A percentile compares a stretch with the other conserved stretches of the same genome.
phyloP scores from a whole-genome alignment of 2,888 invertebrate species.

The Pseudococcus jackbeardsleyi region DNA sequence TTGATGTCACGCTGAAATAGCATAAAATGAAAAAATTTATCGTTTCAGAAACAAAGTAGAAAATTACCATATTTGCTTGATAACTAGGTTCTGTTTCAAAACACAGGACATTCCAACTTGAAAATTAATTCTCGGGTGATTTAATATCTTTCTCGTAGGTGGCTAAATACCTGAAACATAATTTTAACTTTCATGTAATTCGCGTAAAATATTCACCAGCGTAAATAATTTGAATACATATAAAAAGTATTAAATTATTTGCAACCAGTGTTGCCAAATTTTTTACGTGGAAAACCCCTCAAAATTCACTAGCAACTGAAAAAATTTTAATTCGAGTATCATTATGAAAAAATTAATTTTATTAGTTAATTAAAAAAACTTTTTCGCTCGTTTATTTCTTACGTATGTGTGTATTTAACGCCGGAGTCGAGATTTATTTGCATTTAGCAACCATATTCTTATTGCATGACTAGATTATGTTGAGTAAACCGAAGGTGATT shows the following conservation, averaged over 20 bases:
- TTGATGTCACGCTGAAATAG: neutral
- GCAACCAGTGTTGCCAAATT: neutral
- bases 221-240: neutral
- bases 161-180: neutral
- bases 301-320: no score
- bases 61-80: neutral
- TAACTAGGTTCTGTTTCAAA: neutral
- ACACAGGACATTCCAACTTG: neutral
- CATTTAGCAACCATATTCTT: neutral
- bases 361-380: neutral
- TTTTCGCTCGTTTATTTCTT: neutral
- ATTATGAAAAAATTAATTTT: neutral
- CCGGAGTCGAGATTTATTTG: neutral
- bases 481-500: conserved; percentile 20
- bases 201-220: neutral
- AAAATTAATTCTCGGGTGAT: neutral
- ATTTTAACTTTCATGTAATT: neutral
- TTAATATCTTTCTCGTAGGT: neutral
- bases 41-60: neutral
- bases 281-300: neutral
- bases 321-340: no score
- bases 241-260: neutral
- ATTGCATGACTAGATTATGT: conserved; percentile 11
- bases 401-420: neutral
- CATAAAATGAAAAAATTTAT: neutral